A percentile compares a stretch with the other conserved stretches of the same genome.
Conservation (phyloP, 53 echinoderm and acorn worm genomes). For the Apostichopus leukothele region DNA sequence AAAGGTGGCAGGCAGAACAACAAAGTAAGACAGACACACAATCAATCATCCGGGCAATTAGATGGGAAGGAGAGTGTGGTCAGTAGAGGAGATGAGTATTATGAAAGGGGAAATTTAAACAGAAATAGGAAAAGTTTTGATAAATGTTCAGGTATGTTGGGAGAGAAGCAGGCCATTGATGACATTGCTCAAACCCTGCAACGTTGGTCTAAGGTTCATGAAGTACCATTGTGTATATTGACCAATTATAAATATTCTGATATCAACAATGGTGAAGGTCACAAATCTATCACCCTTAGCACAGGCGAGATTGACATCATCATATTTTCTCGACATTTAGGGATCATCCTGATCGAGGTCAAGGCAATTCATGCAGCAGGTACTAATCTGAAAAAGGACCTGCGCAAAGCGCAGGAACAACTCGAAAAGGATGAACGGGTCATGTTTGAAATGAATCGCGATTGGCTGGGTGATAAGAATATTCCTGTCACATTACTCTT, state of each 20-base stretch:
- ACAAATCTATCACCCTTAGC: neutral
- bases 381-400: neutral
- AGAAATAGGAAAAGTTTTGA: neutral
- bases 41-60: neutral
- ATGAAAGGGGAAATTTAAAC: neutral
- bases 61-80: neutral
- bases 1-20: neutral
- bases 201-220: neutral
- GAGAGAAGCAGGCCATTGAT: neutral
- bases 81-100: neutral
- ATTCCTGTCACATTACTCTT: neutral
- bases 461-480: neutral
- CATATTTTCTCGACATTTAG: slow-evolving; percentile 9
- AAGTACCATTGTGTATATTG: neutral
- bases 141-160: neutral
- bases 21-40: too few relatives aligned
- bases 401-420: neutral
- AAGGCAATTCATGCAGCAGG: neutral
- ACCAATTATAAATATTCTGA: neutral
- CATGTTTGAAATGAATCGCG: slow-evolving; percentile 2
- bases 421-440: slow-evolving; percentile 7
- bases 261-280: neutral
- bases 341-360: slow-evolving; percentile 1
- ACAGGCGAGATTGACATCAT: slow-evolving; percentile 13
- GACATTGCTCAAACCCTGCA: neutral